Base-by-base conservation (phyloP, 2,888 invertebrate species). In the Cecidostiba fungosa region DNA sequence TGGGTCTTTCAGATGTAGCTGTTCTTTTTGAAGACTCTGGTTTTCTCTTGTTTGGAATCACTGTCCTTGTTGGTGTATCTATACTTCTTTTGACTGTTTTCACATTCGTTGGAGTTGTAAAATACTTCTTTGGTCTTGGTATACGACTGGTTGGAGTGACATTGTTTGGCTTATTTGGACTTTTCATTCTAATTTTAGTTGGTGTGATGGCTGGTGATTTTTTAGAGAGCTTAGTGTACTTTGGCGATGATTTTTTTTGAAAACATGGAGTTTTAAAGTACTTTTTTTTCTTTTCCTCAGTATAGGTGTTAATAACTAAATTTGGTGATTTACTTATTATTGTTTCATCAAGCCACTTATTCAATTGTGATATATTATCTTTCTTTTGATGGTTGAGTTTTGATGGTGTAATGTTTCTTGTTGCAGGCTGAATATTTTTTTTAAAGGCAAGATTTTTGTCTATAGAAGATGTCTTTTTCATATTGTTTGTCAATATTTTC, bases 241-340 rank as follows among this genome's bases (percentile, higher is more conserved):
- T n/a, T 29, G 74, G 39, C 8, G 77, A 82, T 19, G 59, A 6
- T 62, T 84, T 81, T 23, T 85, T 81, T 70, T 85, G 69, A 14
- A 80, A 69, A 69, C 23, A 43, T 32, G 73, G 62, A 26, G 70
- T 76, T 70, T 77, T 81, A 32, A 59, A 19, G 14, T 23, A 54
- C 26, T 69, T 79, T 66, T 70, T 77, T 6, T 78, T 77, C 39
- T 77, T 85, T 23, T 84, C 69, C 1, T 26, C 3, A 62, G 36
- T n/a, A 14, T 36, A 23, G 50, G 26, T 23, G 23, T 74, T 66
- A 54, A 87, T 47, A 26, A 29, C 26, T 43, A 90, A 90, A 89
- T 92, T 92, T 26, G 92, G 92, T 0, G 92, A 92, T 79, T 89
- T 92, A 47, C 91, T 92, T 69, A 92, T 82, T 32, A 92, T 91